These are phyloP conservation scores for Pyrgus malvae DNA, from an alignment of 2,888 invertebrate species.

Conservation along the genomic window DNA sequence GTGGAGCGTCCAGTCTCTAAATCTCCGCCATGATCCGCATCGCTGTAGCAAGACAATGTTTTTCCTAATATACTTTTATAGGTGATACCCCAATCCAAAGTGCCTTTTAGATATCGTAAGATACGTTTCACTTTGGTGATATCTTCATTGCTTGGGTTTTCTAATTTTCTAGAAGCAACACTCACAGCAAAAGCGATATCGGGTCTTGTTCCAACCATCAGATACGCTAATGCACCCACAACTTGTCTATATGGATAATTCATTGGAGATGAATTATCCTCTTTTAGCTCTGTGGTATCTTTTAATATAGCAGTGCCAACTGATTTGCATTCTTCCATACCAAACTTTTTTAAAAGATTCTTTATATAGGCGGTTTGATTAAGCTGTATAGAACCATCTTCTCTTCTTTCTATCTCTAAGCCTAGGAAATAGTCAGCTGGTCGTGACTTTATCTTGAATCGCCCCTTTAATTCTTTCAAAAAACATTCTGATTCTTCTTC, in stretches of 20 bases:
- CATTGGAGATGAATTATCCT: no score
- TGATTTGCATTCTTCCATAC: not conserved
- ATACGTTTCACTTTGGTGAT: no score
- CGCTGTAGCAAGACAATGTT: no score
- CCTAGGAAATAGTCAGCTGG: not conserved
- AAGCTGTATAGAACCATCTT: not conserved
- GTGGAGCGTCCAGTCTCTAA: no score
- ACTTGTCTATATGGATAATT: not conserved
- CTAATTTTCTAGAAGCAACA: not conserved
- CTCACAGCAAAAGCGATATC: not conserved
- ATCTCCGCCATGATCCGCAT: no score
- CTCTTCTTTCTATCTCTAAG: no score
- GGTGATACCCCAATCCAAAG: no score
- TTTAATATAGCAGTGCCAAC: not conserved
- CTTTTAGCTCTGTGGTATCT: not conserved
- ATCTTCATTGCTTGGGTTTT: no score
- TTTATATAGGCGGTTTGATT: not conserved
- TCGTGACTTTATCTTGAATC: not conserved
- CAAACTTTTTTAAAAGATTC: not conserved
- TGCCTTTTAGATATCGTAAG: no score
- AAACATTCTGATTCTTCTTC: no score
- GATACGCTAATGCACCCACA: not conserved
- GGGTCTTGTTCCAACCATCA: not conserved
- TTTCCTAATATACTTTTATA: no score
- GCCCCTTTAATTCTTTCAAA: not conserved